Evolutionary conservation across 2,113 vertebrate species (phyloP), one percentile per base, ranked within the genome.

Genomic region (Daphoenositta chrysoptera): DNA sequence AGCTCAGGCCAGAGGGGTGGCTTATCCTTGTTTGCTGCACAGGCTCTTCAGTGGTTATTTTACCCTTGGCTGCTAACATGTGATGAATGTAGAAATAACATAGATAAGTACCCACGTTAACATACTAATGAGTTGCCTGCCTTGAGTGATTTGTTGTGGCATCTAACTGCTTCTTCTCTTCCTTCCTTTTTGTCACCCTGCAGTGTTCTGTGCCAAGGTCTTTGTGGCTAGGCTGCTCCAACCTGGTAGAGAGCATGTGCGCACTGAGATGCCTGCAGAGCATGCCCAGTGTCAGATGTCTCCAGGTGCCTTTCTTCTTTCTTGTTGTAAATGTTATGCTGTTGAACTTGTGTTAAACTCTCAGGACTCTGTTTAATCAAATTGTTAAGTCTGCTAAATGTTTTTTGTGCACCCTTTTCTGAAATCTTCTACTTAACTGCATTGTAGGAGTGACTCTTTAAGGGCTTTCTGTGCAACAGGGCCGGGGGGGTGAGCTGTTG

Each of bases 201-300:
- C 99, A 99, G 99, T 99, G 99, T 99, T 99, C 99, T 99, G 99
- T 99, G 98, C 99, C 99, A 99, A 99, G 99, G 99, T 99, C 99
- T 99, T 99, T 99, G 98, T 99, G 99, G 99, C 99, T 99, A 99
- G 99, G 99, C 99, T 99, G 99, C 99, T 99, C 99, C 98, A 99
- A 99, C 99, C 99, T 99, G 99, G 99, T 99, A 99, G 99, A 99
- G 99, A 99, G 99, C 99, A 99, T 99, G 99, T 99, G 99, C 99
- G 99, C 99, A 99, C 99, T 99, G 99, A 99, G 99, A 99, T 99
- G 99, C 99, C 99, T 99, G 99, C 99, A 99, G 99, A 99, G 99
- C 99, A 99, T 99, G 98, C 99, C 99, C 98, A 99, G 99, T 99
- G 99, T 99, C 99, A 99, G 99, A 99, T 99, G 99, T 99, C 99